Evolutionary conservation across 2,113 vertebrate genomes (phyloP).

Genomic region (Bujurquina vittata): DNA sequence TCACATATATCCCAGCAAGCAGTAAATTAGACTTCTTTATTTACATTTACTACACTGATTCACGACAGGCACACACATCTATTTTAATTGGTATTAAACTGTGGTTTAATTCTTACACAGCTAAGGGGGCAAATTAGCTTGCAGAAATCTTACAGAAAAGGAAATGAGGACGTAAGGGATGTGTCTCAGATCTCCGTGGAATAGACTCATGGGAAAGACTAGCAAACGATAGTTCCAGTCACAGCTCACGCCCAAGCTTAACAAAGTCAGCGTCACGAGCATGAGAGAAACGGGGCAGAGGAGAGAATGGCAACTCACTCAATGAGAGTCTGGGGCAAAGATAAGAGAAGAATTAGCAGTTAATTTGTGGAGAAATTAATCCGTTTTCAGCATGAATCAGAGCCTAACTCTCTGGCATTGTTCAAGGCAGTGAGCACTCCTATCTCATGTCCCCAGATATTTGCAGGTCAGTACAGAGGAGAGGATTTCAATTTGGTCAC

Average conservation of each 20-base stretch:
- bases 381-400: conserved; percentile 72
- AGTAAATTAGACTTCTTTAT: neutral
- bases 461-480: conserved; percentile 76
- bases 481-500: conserved; percentile 76
- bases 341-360: conserved; percentile 80
- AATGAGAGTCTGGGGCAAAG: conserved; percentile 74
- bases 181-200: conserved; percentile 26
- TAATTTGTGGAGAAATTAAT: conserved; percentile 80
- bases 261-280: conserved; percentile 53
- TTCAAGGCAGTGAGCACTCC: conserved; percentile 57
- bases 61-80: conserved; percentile 18
- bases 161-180: conserved; percentile 55
- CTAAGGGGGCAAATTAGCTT: conserved; percentile 48
- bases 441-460: conserved; percentile 80
- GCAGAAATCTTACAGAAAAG: conserved; percentile 30
- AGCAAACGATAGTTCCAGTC: conserved; percentile 27
- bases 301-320: conserved; percentile 52
- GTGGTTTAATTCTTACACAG: conserved; percentile 50
- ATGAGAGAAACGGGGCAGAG: conserved; percentile 15
- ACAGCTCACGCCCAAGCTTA: conserved; percentile 15
- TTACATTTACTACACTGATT: neutral
- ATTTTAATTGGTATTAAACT: conserved; percentile 50
- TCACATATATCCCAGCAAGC: neutral
- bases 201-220: conserved; percentile 39
- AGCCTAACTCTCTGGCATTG: conserved; percentile 66